Percentiles rank a stretch among this genome's conserved stretches.
phyloP scores from a whole-genome alignment of 2,113 vertebrate species.

The Brachirus orientalis region DNA sequence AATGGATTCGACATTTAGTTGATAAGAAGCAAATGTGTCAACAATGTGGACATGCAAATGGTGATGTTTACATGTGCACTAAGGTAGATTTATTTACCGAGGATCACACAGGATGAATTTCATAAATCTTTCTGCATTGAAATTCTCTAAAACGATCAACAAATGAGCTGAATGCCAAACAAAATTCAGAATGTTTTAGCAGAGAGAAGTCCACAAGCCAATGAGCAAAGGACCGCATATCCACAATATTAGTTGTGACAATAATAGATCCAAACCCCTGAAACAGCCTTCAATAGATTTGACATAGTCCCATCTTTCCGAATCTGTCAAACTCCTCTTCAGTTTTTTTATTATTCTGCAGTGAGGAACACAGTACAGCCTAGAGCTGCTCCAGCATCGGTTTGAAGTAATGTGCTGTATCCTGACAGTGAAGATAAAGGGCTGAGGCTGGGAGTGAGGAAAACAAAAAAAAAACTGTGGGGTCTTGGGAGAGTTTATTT shows the following conservation, averaged over 20 bases:
- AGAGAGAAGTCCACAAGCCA: constrained; percentile 45
- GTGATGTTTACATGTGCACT: not conserved
- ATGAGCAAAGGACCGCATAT: constrained; percentile 27
- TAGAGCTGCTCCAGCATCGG: constrained; percentile 61
- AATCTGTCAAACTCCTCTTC: constrained; percentile 66
- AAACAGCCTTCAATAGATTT: constrained; percentile 61
- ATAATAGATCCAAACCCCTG: constrained; percentile 61
- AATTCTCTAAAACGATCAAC: constrained; percentile 26
- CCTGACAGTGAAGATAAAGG: constrained; percentile 73
- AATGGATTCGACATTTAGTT: not conserved
- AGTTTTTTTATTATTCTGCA: constrained; percentile 51
- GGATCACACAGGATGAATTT: no score
- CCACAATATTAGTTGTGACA: constrained; percentile 67
- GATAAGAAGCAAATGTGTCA: no score
- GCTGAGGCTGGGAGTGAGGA: constrained; percentile 32
- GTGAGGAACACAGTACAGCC: constrained; percentile 48
- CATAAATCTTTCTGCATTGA: not conserved
- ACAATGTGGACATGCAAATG: no score
- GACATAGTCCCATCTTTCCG: constrained; percentile 64
- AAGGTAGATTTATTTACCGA: no score
- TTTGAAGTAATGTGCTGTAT: constrained; percentile 72
- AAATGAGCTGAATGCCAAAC: constrained; percentile 38
- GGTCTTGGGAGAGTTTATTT: constrained; percentile 48
- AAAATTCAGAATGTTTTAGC: constrained; percentile 27
- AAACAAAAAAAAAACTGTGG: constrained; percentile 18